These are phyloP conservation scores for Tyrannus savana DNA, from an alignment of 2,113 vertebrate species.

Conservation along the genomic window DNA sequence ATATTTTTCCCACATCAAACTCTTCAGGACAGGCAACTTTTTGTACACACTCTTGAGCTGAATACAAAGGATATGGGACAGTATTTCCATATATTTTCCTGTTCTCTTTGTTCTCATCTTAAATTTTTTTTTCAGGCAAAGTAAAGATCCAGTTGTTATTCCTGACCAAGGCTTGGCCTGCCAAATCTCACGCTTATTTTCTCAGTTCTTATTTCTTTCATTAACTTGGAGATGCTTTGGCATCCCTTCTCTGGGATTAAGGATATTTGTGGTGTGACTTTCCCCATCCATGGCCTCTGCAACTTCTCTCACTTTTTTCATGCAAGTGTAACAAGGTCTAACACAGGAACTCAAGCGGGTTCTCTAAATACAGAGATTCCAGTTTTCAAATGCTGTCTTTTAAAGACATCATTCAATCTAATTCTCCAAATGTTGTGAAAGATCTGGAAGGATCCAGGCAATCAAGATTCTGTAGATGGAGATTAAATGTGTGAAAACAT, in stretches of 20 bases:
- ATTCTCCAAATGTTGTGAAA: neutral
- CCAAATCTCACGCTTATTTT: neutral
- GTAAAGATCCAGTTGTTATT: neutral
- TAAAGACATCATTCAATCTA: constrained; percentile 3
- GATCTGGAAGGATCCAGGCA: neutral
- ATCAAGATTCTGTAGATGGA: neutral
- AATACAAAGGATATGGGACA: neutral
- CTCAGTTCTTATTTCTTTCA: neutral
- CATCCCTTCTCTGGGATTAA: neutral
- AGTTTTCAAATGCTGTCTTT: neutral
- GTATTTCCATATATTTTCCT: neutral
- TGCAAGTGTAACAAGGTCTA: neutral
- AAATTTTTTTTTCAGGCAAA: neutral
- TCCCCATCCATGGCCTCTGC: neutral
- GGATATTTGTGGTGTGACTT: neutral
- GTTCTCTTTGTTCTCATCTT: neutral
- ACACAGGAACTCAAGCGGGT: neutral
- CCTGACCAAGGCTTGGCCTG: neutral
- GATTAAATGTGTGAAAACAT: neutral
- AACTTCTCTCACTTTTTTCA: neutral
- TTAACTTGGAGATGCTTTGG: neutral
- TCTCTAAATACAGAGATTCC: neutral
- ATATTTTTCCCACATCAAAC: neutral
- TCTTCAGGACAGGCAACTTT: neutral
- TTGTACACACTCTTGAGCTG: neutral